These are phyloP conservation scores for Trididemnum miniatum DNA, from an alignment of 23 tunicate genomes.

Conservation along the genomic window DNA sequence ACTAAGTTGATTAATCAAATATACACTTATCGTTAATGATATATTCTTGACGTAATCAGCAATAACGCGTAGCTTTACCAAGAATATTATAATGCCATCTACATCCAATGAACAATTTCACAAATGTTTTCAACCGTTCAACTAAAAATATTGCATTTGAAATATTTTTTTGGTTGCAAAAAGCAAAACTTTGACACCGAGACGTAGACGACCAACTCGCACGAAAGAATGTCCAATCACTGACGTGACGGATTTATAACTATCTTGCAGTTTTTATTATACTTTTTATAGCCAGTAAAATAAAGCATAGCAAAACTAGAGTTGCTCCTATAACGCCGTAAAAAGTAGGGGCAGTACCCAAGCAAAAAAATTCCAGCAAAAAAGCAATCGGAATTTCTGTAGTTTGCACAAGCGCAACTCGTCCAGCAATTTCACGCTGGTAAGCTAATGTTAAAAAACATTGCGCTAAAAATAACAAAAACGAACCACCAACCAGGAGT, in stretches of 20 bases:
- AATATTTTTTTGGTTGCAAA: background rate
- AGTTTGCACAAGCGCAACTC: conserved; percentile 14
- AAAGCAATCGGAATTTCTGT: conserved; percentile 17
- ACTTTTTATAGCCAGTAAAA: conserved; percentile 8
- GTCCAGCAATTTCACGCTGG: conserved; percentile 21
- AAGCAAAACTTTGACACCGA: background rate
- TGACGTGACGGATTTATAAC: background rate
- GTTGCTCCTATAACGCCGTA: conserved; percentile 27
- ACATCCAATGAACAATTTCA: background rate
- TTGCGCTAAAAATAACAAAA: background rate
- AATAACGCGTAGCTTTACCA: too few species aligned
- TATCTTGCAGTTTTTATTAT: background rate
- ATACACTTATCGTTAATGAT: too few species aligned
- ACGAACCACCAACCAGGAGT: background rate
- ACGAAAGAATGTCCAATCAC: background rate
- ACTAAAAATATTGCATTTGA: background rate
- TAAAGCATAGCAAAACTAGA: background rate
- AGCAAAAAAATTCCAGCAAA: background rate
- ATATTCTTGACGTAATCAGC: too few species aligned
- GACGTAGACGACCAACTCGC: too few species aligned
- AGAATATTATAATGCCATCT: too few species aligned
- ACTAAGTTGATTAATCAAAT: too few species aligned
- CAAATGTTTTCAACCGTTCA: too few species aligned
- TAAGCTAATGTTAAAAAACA: conserved; percentile 12
- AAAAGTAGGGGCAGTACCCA: background rate